Conservation (phyloP, 37 sponge, comb jelly and placozoan species). For the Beroe ovata region DNA sequence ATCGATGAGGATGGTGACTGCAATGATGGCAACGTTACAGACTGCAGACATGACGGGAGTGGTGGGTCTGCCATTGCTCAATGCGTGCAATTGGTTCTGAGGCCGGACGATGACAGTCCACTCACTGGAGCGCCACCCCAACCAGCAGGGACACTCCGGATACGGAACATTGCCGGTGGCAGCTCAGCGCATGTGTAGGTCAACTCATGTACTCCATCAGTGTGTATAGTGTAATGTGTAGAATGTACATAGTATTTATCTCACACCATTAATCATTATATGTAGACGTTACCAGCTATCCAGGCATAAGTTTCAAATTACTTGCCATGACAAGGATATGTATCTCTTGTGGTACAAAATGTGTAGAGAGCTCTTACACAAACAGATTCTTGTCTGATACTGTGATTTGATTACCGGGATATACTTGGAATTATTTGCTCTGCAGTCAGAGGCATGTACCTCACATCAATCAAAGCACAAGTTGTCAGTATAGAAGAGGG, state of each 20-base stretch:
- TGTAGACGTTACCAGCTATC: too few relatives aligned
- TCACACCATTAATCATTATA: too few relatives aligned
- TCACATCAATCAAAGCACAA: not conserved
- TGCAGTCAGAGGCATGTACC: not conserved
- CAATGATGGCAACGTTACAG: not conserved
- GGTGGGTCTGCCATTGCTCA: too few relatives aligned
- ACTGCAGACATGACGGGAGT: not conserved
- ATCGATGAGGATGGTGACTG: not conserved
- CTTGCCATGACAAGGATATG: not conserved
- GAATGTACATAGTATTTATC: too few relatives aligned
- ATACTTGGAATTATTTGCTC: not conserved
- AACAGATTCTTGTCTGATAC: not conserved
- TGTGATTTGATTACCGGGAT: not conserved
- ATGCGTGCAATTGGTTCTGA: not conserved
- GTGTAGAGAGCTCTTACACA: not conserved
- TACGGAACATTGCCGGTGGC: not conserved
- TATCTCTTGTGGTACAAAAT: not conserved
- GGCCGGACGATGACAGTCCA: not conserved
- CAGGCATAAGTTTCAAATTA: not conserved
- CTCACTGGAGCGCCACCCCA: not conserved
- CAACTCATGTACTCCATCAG: too few relatives aligned
- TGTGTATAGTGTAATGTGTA: not conserved
- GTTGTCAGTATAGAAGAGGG: not conserved
- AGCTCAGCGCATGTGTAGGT: not conserved
- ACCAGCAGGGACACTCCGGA: not conserved